Conservation (phyloP, 1,140 invertebrate genomes). For the Notospermus geniculatus region DNA sequence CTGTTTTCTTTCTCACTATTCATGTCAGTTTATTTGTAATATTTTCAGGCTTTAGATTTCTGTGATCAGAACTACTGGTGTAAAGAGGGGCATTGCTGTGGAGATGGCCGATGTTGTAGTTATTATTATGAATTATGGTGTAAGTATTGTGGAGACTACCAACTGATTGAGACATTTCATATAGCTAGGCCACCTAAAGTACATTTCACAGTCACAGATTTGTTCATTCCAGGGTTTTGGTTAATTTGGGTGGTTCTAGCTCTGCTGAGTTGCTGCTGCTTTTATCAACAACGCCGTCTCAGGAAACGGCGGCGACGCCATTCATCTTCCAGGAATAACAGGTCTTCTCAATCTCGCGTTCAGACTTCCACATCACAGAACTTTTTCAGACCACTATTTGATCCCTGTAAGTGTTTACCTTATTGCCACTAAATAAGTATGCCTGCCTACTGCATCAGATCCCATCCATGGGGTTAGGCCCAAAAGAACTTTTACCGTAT, state of each 20-base stretch:
- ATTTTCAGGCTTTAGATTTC: constrained; percentile 27
- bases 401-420: constrained; percentile 3
- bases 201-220: no score
- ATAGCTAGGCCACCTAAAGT: no score
- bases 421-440: not conserved
- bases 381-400: constrained; percentile 4
- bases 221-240: constrained; percentile 27
- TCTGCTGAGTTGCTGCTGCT: constrained; percentile 20
- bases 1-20: no score
- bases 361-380: not conserved
- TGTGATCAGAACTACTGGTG: constrained; percentile 18
- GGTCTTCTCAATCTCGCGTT: not conserved
- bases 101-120: constrained; percentile 17
- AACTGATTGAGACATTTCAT: no score
- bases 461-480: not conserved
- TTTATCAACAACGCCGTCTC: constrained; percentile 23
- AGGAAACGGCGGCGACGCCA: constrained; percentile 6
- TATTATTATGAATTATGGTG: constrained; percentile 26
- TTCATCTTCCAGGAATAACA: not conserved
- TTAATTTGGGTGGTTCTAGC: constrained; percentile 22
- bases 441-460: not conserved
- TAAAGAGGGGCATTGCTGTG: constrained; percentile 20
- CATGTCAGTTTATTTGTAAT: constrained; percentile 20
- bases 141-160: constrained; percentile 11
- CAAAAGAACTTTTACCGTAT: no score